These are phyloP conservation scores for Thelaira solivaga DNA, from an alignment of 2,888 invertebrate species.

Conservation along the genomic window DNA sequence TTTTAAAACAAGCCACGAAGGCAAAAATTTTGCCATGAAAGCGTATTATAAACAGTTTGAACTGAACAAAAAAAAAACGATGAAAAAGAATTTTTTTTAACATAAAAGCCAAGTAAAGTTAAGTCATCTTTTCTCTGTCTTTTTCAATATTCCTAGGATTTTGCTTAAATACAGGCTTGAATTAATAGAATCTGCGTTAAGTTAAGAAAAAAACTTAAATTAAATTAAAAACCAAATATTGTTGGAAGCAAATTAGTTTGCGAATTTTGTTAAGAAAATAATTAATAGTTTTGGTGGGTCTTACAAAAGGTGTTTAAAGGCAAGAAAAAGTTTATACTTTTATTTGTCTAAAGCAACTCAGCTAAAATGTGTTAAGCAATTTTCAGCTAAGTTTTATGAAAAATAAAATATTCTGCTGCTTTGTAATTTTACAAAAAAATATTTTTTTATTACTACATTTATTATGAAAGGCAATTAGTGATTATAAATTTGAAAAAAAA, in stretches of 20 bases:
- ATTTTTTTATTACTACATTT: no score
- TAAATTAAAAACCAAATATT: slow-evolving; percentile 4
- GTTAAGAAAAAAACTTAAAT: not conserved
- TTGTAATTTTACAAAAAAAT: no score
- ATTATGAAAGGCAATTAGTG: no score
- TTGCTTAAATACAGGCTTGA: not conserved
- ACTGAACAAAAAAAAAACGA: slow-evolving; percentile 18
- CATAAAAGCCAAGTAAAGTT: not conserved
- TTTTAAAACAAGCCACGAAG: not conserved
- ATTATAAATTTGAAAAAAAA: no score
- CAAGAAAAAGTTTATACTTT: not conserved
- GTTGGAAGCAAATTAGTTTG: slow-evolving; percentile 38
- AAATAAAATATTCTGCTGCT: no score
- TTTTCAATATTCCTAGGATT: not conserved
- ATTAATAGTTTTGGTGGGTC: not conserved
- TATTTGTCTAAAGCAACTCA: not conserved
- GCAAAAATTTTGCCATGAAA: slow-evolving; percentile 4
- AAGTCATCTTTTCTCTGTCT: not conserved
- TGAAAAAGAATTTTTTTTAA: not conserved
- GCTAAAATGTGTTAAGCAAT: no score
- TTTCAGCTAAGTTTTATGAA: no score
- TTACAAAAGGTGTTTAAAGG: not conserved
- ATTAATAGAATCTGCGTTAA: not conserved
- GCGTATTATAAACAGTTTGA: slow-evolving; percentile 42
- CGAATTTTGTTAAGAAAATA: not conserved